These are phyloP conservation scores for Busseola fusca DNA, from an alignment of 2,888 invertebrate genomes.

Conservation along the genomic window DNA sequence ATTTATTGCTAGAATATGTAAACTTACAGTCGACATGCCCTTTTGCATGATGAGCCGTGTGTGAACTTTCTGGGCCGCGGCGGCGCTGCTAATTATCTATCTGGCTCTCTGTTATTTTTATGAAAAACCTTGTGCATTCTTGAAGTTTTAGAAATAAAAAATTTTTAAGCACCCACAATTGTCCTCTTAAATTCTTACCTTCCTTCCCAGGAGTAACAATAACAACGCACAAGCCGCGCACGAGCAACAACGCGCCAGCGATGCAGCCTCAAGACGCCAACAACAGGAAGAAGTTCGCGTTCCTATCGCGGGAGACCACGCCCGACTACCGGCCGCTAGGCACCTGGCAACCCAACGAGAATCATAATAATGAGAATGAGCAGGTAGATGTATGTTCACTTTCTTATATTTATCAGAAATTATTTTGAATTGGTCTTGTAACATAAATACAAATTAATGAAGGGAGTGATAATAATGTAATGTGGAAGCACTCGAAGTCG, in stretches of 20 bases:
- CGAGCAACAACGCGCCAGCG: constrained; percentile 86
- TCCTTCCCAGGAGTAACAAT: constrained; percentile 90
- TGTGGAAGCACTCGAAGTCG: not conserved
- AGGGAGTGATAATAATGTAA: not conserved
- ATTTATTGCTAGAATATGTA: constrained; percentile 1
- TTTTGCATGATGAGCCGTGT: not conserved
- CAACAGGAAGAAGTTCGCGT: constrained; percentile 95
- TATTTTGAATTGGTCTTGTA: not conserved
- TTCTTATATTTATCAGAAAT: not conserved
- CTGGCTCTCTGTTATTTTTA: not conserved
- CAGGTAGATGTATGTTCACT: constrained; percentile 55
- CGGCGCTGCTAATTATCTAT: not conserved
- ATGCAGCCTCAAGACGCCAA: constrained; percentile 91
- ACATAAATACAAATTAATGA: not conserved
- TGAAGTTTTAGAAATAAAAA: not conserved
- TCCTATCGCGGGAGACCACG: constrained; percentile 95
- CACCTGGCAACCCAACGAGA: constrained; percentile 83
- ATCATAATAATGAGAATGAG: constrained; percentile 67
- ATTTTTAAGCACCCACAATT: not conserved
- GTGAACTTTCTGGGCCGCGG: not conserved
- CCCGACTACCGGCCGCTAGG: constrained; percentile 95
- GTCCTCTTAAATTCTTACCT: not conserved
- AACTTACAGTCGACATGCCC: not conserved
- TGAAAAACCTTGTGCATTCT: not conserved
- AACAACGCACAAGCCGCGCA: constrained; percentile 92